Conservation (phyloP, 2,797 vertebrate species). For the Ctenopoma kingsleyae region DNA sequence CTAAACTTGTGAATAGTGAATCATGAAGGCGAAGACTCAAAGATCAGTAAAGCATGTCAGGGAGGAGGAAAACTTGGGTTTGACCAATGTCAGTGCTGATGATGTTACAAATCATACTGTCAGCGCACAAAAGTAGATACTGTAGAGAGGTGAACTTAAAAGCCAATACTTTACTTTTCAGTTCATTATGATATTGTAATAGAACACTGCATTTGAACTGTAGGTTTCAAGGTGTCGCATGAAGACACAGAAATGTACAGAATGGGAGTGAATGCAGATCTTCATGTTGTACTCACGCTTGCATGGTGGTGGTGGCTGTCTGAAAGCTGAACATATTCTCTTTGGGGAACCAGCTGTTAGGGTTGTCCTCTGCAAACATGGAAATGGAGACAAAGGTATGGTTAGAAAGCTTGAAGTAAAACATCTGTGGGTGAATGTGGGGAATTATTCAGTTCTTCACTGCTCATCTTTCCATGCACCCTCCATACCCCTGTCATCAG, state of each 20-base stretch:
- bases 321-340: constrained; percentile 98
- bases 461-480: neutral
- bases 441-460: neutral
- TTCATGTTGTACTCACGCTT: constrained; percentile 91
- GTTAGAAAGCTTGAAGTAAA: constrained; percentile 3
- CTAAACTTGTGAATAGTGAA: no score
- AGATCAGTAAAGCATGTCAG: neutral
- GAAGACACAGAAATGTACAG: constrained; percentile 18
- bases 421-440: constrained; percentile 6
- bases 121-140: neutral
- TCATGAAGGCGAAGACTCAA: no score
- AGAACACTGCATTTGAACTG: constrained; percentile 10
- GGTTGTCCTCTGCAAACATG: constrained; percentile 87
- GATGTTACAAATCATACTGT: constrained; percentile 3
- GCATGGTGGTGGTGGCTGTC: constrained; percentile 97
- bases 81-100: neutral
- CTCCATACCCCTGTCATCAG: constrained; percentile 77
- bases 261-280: constrained; percentile 26
- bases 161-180: no score
- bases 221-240: constrained; percentile 7
- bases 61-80: no score
- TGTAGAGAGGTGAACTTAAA: no score
- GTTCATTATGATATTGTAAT: constrained; percentile 34
- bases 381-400: constrained; percentile 29
- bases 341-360: constrained; percentile 95